phyloP scores from a whole-genome alignment of 2,888 invertebrate species.

The Clanis bilineata region DNA sequence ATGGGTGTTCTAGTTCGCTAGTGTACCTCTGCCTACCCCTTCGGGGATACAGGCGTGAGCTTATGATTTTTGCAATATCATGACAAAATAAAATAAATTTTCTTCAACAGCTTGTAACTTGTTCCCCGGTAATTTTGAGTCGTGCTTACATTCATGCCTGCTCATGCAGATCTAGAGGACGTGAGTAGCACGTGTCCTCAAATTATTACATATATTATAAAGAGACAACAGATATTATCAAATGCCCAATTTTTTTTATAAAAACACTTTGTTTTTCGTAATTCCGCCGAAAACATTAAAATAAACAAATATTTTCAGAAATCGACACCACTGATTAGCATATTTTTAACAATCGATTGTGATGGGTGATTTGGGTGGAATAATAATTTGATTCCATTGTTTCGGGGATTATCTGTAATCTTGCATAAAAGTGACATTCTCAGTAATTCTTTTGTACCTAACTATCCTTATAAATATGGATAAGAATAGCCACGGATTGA shows the following conservation, averaged over 20 bases:
- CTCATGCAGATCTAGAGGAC: not conserved
- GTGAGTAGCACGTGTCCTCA: not conserved
- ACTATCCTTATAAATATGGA: not conserved
- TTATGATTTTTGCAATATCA: no score
- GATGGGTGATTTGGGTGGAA: not conserved
- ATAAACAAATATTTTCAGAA: not conserved
- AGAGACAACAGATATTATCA: not conserved
- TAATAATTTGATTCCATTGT: constrained; percentile 5
- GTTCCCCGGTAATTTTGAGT: not conserved
- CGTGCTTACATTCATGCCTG: constrained; percentile 10
- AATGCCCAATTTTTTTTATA: not conserved
- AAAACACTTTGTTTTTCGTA: not conserved
- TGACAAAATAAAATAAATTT: not conserved
- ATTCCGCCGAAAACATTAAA: not conserved
- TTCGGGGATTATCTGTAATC: not conserved
- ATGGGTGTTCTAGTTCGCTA: no score
- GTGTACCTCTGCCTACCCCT: no score
- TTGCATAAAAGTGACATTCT: not conserved
- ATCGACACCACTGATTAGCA: not conserved
- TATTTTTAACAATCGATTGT: constrained; percentile 3
- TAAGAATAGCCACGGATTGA: no score
- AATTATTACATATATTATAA: not conserved
- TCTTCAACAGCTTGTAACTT: not conserved
- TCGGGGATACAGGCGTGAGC: no score
- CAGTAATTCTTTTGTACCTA: not conserved